Conservation (phyloP, 2,888 invertebrate species). For the Eustalomyia histrio region DNA sequence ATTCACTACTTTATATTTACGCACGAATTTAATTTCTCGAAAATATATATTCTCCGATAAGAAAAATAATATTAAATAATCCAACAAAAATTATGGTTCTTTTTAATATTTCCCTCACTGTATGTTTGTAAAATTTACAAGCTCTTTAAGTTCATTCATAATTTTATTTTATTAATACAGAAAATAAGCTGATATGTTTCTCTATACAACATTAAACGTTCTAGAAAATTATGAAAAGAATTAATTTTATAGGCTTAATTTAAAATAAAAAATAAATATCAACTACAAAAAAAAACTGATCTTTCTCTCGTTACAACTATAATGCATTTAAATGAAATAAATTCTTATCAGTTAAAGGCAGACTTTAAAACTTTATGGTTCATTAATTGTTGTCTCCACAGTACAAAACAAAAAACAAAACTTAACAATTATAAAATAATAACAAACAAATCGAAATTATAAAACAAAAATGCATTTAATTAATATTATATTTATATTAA, state of each 20-base stretch:
- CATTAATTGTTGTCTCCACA: conserved; percentile 36
- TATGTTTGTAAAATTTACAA: too few species aligned
- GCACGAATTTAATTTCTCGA: too few species aligned
- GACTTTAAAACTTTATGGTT: conserved; percentile 64
- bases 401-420: neutral
- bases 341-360: conserved; percentile 55
- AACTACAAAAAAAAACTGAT: neutral
- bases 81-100: too few species aligned
- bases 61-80: too few species aligned
- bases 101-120: too few species aligned
- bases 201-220: neutral
- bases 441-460: conserved; percentile 5
- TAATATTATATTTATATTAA: conserved; percentile 39
- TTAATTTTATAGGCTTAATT: neutral
- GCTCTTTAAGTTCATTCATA: conserved; percentile 11
- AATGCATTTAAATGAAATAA: neutral
- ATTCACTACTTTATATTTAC: too few species aligned
- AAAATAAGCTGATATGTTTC: conserved; percentile 5
- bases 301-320: neutral
- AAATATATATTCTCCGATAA: too few species aligned
- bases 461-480: conserved; percentile 38
- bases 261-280: conserved; percentile 1
- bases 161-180: neutral
- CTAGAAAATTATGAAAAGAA: neutral
- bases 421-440: neutral